These are phyloP conservation scores for Crenichthys baileyi DNA, from an alignment of 2,797 vertebrate genomes.

Conservation along the genomic window DNA sequence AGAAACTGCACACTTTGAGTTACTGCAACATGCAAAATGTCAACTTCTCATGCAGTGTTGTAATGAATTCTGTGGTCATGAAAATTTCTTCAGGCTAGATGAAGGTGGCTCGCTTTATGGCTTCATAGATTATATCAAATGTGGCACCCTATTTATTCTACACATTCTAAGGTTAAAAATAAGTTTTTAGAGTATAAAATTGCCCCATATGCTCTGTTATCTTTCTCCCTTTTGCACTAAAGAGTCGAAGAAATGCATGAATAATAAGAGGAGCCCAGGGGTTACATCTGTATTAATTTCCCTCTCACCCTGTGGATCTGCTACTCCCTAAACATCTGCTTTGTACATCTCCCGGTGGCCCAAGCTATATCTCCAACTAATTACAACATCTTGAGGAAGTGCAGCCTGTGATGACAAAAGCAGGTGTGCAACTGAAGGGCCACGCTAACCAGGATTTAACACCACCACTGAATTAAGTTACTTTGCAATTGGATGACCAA, in stretches of 20 bases:
- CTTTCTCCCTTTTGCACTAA: conserved; percentile 16
- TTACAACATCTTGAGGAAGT: conserved; percentile 63
- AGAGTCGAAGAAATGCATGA: conserved; percentile 14
- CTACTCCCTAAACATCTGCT: conserved; percentile 59
- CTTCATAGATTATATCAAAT: background rate
- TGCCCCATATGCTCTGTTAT: conserved; percentile 4
- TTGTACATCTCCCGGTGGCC: conserved; percentile 30
- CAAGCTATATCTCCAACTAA: conserved; percentile 52
- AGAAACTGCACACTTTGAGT: conserved; percentile 54
- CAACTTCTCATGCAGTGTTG: conserved; percentile 33
- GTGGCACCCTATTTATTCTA: background rate
- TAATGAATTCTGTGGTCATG: conserved; percentile 43
- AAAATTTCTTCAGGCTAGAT: conserved; percentile 15
- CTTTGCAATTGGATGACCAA: conserved; percentile 45
- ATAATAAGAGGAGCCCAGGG: conserved; percentile 17
- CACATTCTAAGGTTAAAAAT: conserved; percentile 31
- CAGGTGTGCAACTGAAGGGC: conserved; percentile 55
- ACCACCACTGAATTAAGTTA: conserved; percentile 46
- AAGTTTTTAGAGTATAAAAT: conserved; percentile 9
- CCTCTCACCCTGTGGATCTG: conserved; percentile 26
- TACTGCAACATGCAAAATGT: conserved; percentile 64
- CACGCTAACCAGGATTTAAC: conserved; percentile 44
- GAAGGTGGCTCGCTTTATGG: conserved; percentile 9
- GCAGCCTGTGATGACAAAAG: conserved; percentile 55
- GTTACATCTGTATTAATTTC: conserved; percentile 50